Evolutionary conservation across 2,888 invertebrate species (phyloP).

Genomic region (Cerastoderma edule): DNA sequence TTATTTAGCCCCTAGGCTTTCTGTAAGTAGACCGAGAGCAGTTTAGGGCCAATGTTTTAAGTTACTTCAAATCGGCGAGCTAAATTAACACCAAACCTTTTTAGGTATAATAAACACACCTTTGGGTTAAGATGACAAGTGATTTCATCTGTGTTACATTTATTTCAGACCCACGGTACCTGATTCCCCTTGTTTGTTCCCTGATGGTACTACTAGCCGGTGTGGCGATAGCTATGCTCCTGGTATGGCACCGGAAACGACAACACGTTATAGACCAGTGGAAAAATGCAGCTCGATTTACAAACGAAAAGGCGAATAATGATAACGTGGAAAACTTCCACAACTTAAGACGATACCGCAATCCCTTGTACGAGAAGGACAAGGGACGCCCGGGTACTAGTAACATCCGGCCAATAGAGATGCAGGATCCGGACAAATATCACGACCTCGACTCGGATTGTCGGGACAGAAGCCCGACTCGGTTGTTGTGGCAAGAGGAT

Average conservation of each 20-base stretch:
- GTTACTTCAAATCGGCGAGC: too few relatives aligned
- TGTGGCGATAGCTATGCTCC: conserved; percentile 79
- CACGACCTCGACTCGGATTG: conserved; percentile 40
- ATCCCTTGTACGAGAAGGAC: conserved; percentile 89
- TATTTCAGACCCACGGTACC: conserved; percentile 32
- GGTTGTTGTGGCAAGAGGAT: conserved; percentile 65
- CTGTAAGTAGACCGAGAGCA: too few relatives aligned
- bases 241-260: conserved; percentile 85
- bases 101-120: background rate
- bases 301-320: conserved; percentile 90
- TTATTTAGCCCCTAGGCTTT: too few relatives aligned
- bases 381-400: conserved; percentile 82
- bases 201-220: conserved; percentile 76
- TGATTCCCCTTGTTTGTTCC: conserved; percentile 79
- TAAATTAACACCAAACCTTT: too few relatives aligned
- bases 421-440: conserved; percentile 85
- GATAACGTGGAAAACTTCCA: conserved; percentile 93
- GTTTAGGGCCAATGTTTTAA: too few relatives aligned
- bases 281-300: conserved; percentile 81
- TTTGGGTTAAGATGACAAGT: too few relatives aligned
- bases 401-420: conserved; percentile 85
- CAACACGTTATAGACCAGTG: conserved; percentile 84
- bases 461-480: conserved; percentile 75
- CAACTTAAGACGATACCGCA: conserved; percentile 91
- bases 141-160: background rate